phyloP scores from a whole-genome alignment of 2,797 vertebrate genomes.

The Orientallactaga sibirica region DNA sequence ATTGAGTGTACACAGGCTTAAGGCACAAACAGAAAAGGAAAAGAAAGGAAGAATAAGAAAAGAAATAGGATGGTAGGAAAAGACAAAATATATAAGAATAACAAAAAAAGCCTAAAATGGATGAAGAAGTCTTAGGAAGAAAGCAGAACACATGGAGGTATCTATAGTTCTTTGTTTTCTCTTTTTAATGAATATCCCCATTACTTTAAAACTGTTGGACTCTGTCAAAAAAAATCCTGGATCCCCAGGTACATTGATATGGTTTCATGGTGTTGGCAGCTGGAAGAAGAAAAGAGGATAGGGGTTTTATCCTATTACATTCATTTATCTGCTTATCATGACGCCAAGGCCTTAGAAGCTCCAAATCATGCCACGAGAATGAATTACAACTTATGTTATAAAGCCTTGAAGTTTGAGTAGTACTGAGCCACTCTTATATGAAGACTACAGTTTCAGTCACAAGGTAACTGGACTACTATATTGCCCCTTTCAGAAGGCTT shows the following conservation, averaged over 20 bases:
- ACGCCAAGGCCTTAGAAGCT: neutral
- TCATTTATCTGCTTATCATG: slow-evolving; percentile 21
- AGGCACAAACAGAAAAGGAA: slow-evolving; percentile 1
- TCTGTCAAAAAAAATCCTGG: slow-evolving; percentile 20
- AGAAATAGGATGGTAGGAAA: neutral
- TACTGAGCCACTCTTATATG: neutral
- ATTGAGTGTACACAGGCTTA: slow-evolving; percentile 9
- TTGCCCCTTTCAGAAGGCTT: neutral
- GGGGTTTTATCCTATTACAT: neutral
- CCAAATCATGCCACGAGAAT: neutral
- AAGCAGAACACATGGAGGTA: neutral
- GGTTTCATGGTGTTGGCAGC: slow-evolving; percentile 35
- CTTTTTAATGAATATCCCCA: slow-evolving; percentile 1
- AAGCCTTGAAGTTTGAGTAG: neutral
- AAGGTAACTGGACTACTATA: neutral
- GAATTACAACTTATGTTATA: slow-evolving; percentile 36
- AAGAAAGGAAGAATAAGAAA: neutral
- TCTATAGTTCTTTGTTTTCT: neutral
- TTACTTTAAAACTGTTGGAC: slow-evolving; percentile 8
- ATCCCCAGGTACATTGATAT: neutral
- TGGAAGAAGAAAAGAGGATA: neutral
- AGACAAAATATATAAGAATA: slow-evolving; percentile 18
- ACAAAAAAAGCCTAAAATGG: neutral
- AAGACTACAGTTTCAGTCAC: slow-evolving; percentile 34
- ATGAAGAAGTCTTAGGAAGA: neutral